These are phyloP conservation scores for Psilopsiagon aymara DNA, from an alignment of 2,113 vertebrate genomes.

Conservation along the genomic window DNA sequence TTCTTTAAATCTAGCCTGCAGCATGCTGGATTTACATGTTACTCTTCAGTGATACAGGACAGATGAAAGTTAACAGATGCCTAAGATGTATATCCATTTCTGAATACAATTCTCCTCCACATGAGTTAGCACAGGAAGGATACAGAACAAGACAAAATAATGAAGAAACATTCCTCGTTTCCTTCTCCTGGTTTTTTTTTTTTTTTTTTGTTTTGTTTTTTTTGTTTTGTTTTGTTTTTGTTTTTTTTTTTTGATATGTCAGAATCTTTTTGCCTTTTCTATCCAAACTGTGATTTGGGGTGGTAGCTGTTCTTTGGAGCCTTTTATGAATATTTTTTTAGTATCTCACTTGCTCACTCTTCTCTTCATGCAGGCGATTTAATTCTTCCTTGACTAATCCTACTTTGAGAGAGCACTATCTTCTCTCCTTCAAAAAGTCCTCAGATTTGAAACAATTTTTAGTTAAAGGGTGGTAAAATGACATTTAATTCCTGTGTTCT, in stretches of 20 bases:
- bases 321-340: neutral
- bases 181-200: neutral
- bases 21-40: neutral
- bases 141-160: conserved; percentile 52
- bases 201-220: neutral
- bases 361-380: neutral
- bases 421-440: neutral
- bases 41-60: neutral
- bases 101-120: conserved; percentile 12
- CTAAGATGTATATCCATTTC: neutral
- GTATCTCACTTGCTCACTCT: neutral
- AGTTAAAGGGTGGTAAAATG: neutral
- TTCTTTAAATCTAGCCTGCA: conserved; percentile 5
- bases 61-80: conserved; percentile 59
- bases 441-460: neutral
- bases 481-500: neutral
- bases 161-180: conserved; percentile 5
- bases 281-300: neutral
- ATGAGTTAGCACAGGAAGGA: conserved; percentile 34
- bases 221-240: neutral
- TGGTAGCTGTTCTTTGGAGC: neutral
- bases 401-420: neutral
- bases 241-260: neutral
- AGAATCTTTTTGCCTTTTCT: neutral
- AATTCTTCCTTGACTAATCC: neutral